These are phyloP conservation scores for Pseudolycoriella hygida DNA, from an alignment of 2,888 invertebrate species.

Conservation along the genomic window DNA sequence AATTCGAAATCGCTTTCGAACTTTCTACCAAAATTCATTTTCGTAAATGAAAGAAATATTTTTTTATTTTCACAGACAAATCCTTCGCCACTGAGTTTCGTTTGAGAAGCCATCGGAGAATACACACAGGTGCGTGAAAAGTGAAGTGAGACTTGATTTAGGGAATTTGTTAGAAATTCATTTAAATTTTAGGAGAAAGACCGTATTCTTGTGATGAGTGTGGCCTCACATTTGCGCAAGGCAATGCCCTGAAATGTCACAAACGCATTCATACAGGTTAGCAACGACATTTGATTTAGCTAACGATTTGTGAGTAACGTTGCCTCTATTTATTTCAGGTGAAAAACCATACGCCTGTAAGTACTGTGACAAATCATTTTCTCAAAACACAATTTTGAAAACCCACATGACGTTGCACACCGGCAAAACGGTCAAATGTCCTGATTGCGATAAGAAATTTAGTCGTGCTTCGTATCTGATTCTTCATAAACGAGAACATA, in stretches of 20 bases:
- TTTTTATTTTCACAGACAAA: conserved; percentile 17
- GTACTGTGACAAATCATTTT: conserved; percentile 20
- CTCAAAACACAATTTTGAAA: conserved; percentile 20
- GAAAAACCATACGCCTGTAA: conserved; percentile 21
- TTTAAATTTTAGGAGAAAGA: conserved; percentile 15
- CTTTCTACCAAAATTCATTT: too few relatives aligned
- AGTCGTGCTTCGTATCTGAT: conserved; percentile 20
- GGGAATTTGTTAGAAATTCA: too few relatives aligned
- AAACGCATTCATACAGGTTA: conserved; percentile 19
- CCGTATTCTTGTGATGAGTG: conserved; percentile 20
- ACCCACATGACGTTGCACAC: conserved; percentile 22
- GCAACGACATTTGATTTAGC: too few relatives aligned
- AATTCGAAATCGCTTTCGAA: too few relatives aligned
- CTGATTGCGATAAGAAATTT: conserved; percentile 21
- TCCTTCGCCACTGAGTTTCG: conserved; percentile 19
- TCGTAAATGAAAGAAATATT: not conserved
- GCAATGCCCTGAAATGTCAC: conserved; percentile 19
- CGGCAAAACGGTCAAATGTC: conserved; percentile 20
- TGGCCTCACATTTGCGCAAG: conserved; percentile 18
- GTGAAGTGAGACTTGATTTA: too few relatives aligned
- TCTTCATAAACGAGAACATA: conserved; percentile 19
- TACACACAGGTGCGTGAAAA: conserved; percentile 12
- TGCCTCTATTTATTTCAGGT: too few relatives aligned
- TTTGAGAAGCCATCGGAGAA: conserved; percentile 18
- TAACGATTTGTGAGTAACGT: too few relatives aligned